These are phyloP conservation scores for Zingel zingel DNA, from an alignment of 2,113 vertebrate species.

Conservation along the genomic window DNA sequence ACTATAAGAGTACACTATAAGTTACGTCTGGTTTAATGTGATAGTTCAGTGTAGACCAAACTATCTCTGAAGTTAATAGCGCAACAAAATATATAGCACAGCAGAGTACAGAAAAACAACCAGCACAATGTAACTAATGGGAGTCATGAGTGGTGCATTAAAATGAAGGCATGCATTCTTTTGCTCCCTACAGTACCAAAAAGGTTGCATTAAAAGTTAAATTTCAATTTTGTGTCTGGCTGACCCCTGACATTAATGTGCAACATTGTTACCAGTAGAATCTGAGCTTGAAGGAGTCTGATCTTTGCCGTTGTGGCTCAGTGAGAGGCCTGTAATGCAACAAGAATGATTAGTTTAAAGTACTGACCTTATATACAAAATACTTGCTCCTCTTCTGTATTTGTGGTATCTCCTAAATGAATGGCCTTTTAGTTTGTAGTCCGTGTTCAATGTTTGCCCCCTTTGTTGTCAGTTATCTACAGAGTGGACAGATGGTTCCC, in stretches of 20 bases:
- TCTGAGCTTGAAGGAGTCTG: conserved; percentile 27
- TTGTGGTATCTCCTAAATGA: conserved; percentile 69
- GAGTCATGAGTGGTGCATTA: conserved; percentile 60
- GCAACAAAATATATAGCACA: conserved; percentile 36
- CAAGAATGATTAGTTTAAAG: conserved; percentile 54
- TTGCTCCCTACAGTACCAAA: conserved; percentile 4
- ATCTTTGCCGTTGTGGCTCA: conserved; percentile 10
- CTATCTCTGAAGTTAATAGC: conserved; percentile 13
- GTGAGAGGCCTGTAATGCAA: conserved; percentile 45
- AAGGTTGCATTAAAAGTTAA: conserved; percentile 16
- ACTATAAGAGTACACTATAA: not conserved
- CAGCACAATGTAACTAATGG: conserved; percentile 54
- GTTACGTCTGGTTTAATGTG: conserved; percentile 18
- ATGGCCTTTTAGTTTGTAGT: conserved; percentile 68
- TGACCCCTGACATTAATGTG: conserved; percentile 8
- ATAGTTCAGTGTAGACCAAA: conserved; percentile 18
- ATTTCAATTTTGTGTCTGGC: conserved; percentile 19
- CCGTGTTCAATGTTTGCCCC: conserved; percentile 74
- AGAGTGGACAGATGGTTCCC: conserved; percentile 86
- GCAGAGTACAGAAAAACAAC: conserved; percentile 44
- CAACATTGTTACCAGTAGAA: conserved; percentile 32
- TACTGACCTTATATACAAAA: conserved; percentile 85
- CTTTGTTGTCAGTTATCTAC: conserved; percentile 84
- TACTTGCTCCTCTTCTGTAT: conserved; percentile 59
- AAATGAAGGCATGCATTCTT: conserved; percentile 38